Conservation (phyloP, 2,797 vertebrate genomes). For the Syngnathus rostellatus region DNA sequence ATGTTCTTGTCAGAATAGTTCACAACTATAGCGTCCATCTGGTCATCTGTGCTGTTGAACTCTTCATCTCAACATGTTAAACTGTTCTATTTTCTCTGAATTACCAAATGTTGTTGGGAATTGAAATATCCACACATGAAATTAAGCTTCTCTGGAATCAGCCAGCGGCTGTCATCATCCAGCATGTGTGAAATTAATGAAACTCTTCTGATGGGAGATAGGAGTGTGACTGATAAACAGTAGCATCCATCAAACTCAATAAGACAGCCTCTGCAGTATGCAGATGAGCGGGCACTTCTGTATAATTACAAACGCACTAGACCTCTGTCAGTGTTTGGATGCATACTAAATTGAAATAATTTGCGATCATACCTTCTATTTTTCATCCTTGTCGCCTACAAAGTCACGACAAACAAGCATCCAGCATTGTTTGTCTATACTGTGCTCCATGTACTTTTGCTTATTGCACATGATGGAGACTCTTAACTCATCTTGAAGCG, state of each 20-base stretch:
- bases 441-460: not conserved
- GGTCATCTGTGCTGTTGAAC: slow-evolving; percentile 1
- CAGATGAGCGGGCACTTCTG: slow-evolving; percentile 25
- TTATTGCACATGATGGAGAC: too few species aligned
- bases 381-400: not conserved
- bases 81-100: not conserved
- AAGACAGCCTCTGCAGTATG: slow-evolving; percentile 25
- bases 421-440: slow-evolving; percentile 14
- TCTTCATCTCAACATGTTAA: not conserved
- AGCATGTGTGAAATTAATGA: slow-evolving; percentile 16
- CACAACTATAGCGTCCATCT: slow-evolving; percentile 2
- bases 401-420: slow-evolving; percentile 1
- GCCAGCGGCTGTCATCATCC: slow-evolving; percentile 12
- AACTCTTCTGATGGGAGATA: slow-evolving; percentile 21
- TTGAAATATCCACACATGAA: not conserved
- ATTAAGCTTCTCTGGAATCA: slow-evolving; percentile 15
- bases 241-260: slow-evolving; percentile 35
- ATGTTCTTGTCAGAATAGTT: not conserved
- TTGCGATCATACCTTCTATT: slow-evolving; percentile 3
- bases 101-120: slow-evolving; percentile 6
- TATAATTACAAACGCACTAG: slow-evolving; percentile 17
- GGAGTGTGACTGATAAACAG: slow-evolving; percentile 22
- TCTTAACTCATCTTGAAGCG: slow-evolving; percentile 9
- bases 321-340: slow-evolving; percentile 7
- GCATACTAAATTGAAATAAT: slow-evolving; percentile 15